A percentile compares a stretch with the other conserved stretches of the same genome.
Evolutionary conservation across 1,140 invertebrate genomes (phyloP).

Genomic region (Euwallacea fornicatus): DNA sequence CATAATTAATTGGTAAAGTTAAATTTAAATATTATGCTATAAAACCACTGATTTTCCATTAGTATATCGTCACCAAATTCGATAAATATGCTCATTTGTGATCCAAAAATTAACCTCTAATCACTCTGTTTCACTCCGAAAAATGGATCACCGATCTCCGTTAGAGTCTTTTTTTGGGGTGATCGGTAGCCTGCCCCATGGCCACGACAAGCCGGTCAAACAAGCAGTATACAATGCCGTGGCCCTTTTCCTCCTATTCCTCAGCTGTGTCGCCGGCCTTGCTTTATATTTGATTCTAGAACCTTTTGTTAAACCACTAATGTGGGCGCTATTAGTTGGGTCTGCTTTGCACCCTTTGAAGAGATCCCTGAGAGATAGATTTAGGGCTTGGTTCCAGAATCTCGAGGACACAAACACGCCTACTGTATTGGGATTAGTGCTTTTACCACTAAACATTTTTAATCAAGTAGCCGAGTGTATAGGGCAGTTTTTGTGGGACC

Average conservation of each 20-base stretch:
- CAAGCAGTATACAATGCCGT: conserved; percentile 85
- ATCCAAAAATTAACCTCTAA: neutral
- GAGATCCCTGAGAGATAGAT: conserved; percentile 66
- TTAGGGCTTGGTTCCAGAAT: conserved; percentile 72
- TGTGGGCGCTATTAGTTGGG: conserved; percentile 93
- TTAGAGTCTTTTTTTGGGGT: conserved; percentile 52
- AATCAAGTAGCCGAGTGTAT: conserved; percentile 72
- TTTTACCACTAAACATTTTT: conserved; percentile 72
- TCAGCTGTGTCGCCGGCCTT: conserved; percentile 69
- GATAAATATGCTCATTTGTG: neutral
- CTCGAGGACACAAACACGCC: conserved; percentile 63
- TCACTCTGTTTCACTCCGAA: conserved; percentile 15
- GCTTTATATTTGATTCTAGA: conserved; percentile 84
- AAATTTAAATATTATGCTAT: conserved; percentile 8
- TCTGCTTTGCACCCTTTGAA: conserved; percentile 90
- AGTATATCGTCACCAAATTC: neutral
- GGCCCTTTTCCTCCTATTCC: conserved; percentile 68
- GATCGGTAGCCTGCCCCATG: conserved; percentile 51
- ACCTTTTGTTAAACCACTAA: conserved; percentile 87
- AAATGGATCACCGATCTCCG: conserved; percentile 52
- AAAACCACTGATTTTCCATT: conserved; percentile 7
- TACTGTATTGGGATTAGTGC: conserved; percentile 67
- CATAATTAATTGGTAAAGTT: neutral
- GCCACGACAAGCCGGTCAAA: conserved; percentile 79
- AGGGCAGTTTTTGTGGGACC: conserved; percentile 63